Evolutionary conservation across 2,113 vertebrate species (phyloP).

Genomic region (Bungarus multicinctus): DNA sequence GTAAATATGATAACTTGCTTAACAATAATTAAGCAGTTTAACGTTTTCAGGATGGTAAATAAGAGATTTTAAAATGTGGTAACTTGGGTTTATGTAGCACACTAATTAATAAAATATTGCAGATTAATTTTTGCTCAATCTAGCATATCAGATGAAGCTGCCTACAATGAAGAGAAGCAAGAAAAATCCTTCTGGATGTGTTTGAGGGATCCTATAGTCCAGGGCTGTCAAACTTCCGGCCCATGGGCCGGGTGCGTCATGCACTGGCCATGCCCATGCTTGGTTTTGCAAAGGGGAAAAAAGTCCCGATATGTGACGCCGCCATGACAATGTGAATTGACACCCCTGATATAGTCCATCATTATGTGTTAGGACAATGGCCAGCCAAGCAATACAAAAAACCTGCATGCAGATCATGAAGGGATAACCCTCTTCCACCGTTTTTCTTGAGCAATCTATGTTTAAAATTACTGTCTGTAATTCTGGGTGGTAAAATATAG

Average conservation of each 20-base stretch:
- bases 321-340: too few species aligned
- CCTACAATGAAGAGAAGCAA: not conserved
- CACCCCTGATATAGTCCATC: not conserved
- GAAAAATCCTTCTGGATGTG: not conserved
- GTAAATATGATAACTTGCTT: not conserved
- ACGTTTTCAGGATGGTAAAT: not conserved
- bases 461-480: not conserved
- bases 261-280: too few species aligned
- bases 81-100: not conserved
- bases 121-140: not conserved
- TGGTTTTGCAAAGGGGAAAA: too few species aligned
- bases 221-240: too few species aligned
- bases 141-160: not conserved
- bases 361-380: not conserved
- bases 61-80: not conserved
- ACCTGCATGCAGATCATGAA: not conserved
- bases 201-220: not conserved
- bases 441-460: not conserved
- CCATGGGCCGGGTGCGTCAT: too few species aligned
- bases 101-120: not conserved
- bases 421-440: not conserved
- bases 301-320: too few species aligned
- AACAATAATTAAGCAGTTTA: not conserved
- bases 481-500: not conserved
- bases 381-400: not conserved